Evolutionary conservation across 1,140 invertebrate genomes (phyloP), one percentile per base, ranked within the genome.

Genomic region (Sarcophaga bullata): DNA sequence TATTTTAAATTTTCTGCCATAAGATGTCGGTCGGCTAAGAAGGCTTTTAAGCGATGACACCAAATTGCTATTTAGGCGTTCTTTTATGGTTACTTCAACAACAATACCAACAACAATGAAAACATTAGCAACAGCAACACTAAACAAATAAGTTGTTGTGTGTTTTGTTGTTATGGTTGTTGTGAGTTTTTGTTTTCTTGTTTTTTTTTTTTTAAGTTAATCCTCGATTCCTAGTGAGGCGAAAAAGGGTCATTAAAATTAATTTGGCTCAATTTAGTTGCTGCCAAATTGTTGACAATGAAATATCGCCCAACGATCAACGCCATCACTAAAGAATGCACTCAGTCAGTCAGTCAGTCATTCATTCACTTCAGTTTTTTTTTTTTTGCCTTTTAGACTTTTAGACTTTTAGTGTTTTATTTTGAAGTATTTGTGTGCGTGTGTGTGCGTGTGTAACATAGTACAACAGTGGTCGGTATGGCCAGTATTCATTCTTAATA

Each of bases 231-330:
- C 62, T 17, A 46, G 48, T 81, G 82, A 52, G 75, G 75, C 75
- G 75, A 78, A 83, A 78, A 85, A 85, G 84, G 88, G 87, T 89
- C 87, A 89, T 89, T 89, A 88, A 89, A 89, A 88, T 89, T 89
- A 89, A 89, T 89, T 89, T 88, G 88, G 88, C 86, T 89, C 88
- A 89, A 89, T 89, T 89, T 89, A 85, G 88, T 85, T 84, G 86
- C 88, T 89, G 88, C 87, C 88, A 89, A 88, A 88, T 88, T 89
- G 87, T 87, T 89, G 88, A 89, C 88, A 89, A 89, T 89, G 88
- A 89, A 89, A 89, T 89, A 89, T 88, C 58, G 73, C 73, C 47
- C 48, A 81, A 78, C 62, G 80, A 17, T 78, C 25, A 37, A 37
- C 49, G 75, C 75, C 75, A 78, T 78, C 75, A 78, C 48, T 19